Percentiles rank a stretch among this genome's conserved stretches.
Evolutionary conservation across 2,888 invertebrate genomes (phyloP).

Genomic region (Dione vanillae): DNA sequence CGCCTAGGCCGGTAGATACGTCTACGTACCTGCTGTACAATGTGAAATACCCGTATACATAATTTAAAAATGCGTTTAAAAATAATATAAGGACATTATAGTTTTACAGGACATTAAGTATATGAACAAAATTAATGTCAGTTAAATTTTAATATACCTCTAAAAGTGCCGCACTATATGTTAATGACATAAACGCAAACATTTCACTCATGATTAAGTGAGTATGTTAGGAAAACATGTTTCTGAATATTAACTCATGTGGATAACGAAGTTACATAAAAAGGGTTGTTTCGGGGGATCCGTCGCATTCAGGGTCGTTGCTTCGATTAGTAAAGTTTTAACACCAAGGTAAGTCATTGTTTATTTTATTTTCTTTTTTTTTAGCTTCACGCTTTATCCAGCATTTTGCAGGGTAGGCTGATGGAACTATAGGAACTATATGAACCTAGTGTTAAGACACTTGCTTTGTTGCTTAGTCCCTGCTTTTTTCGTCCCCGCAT

Average conservation of each 20-base stretch:
- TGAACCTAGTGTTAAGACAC: too few relatives aligned
- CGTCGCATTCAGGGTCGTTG: constrained; percentile 52
- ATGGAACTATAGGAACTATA: too few relatives aligned
- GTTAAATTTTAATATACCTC: background rate
- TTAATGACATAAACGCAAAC: constrained; percentile 19
- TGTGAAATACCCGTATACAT: too few relatives aligned
- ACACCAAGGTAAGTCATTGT: constrained; percentile 40
- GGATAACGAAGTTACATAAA: constrained; percentile 58
- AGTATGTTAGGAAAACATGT: constrained; percentile 55
- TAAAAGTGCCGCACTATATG: background rate
- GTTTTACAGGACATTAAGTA: background rate
- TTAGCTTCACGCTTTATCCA: too few relatives aligned
- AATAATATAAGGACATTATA: too few relatives aligned
- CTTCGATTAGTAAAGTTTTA: constrained; percentile 45
- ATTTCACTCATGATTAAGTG: constrained; percentile 53
- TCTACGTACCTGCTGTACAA: too few relatives aligned
- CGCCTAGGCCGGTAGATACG: too few relatives aligned
- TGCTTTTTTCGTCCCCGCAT: too few relatives aligned
- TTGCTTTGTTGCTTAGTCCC: too few relatives aligned
- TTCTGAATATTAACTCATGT: constrained; percentile 62
- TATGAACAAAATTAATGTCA: background rate
- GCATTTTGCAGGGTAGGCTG: too few relatives aligned
- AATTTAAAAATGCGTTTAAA: too few relatives aligned
- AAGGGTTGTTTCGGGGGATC: constrained; percentile 46
- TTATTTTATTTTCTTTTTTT: too few relatives aligned